A percentile compares a stretch with the other conserved stretches of the same genome.
Evolutionary conservation across 1,140 invertebrate genomes (phyloP).

Genomic region (Dryas iulia): DNA sequence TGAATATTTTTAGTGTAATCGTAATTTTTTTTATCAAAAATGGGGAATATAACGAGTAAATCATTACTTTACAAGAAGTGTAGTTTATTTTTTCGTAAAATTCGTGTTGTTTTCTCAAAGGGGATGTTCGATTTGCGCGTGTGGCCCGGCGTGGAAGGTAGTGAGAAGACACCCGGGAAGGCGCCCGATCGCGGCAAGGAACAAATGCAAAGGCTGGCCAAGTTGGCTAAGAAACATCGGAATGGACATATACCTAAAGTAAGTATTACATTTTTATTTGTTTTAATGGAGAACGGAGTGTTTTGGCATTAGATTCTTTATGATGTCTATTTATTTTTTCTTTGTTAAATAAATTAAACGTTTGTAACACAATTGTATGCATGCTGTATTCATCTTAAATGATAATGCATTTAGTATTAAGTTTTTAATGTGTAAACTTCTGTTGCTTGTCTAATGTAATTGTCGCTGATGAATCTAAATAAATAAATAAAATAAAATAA

Average conservation of each 20-base stretch:
- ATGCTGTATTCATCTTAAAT: too few relatives aligned
- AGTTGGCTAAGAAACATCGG: slow-evolving; percentile 95
- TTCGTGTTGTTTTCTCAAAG: slow-evolving; percentile 48
- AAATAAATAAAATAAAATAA: too few relatives aligned
- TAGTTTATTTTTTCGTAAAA: slow-evolving; percentile 33
- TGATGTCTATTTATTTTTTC: too few relatives aligned
- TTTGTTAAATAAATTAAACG: too few relatives aligned
- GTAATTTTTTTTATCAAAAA: background rate
- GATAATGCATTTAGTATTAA: too few relatives aligned
- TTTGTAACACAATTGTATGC: too few relatives aligned
- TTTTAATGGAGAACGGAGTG: background rate
- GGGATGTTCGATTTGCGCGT: slow-evolving; percentile 90
- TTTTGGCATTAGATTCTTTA: background rate
- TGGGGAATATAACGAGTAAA: slow-evolving; percentile 34
- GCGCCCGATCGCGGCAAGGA: slow-evolving; percentile 88
- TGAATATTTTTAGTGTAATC: background rate
- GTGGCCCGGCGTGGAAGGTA: slow-evolving; percentile 88
- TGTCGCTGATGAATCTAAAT: too few relatives aligned
- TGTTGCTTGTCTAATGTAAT: too few relatives aligned
- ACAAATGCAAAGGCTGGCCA: slow-evolving; percentile 93
- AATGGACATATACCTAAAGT: slow-evolving; percentile 96
- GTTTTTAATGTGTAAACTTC: too few relatives aligned
- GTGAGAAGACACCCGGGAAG: slow-evolving; percentile 92
- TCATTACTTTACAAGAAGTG: slow-evolving; percentile 42
- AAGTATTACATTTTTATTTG: slow-evolving; percentile 19